phyloP scores from a whole-genome alignment of 35 echinoderm and acorn worm genomes.

The Ophiothrix spiculata region DNA sequence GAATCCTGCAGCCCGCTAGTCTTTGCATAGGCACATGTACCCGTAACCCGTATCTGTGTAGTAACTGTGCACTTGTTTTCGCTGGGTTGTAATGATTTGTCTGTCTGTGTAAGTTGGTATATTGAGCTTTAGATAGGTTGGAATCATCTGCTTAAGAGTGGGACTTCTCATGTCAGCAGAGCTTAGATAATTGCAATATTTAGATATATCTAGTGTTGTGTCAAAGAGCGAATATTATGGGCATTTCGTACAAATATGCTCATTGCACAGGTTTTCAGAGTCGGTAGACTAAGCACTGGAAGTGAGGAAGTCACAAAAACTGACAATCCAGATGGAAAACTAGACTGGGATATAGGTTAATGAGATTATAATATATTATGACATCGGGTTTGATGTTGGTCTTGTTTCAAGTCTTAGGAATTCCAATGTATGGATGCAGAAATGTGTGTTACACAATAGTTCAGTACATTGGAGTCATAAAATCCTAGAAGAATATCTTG shows the following conservation, averaged over 20 bases:
- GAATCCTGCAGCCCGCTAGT: no score
- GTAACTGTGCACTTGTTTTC: no score
- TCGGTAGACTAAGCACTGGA: neutral
- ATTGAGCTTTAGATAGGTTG: no score
- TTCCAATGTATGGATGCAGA: neutral
- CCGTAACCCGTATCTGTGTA: no score
- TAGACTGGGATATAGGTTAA: neutral
- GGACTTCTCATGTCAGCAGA: slow-evolving; percentile 7
- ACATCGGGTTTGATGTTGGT: neutral
- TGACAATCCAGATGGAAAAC: neutral
- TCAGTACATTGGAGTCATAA: neutral
- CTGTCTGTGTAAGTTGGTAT: no score
- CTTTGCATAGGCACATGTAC: no score
- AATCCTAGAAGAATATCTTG: no score
- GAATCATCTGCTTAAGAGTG: no score
- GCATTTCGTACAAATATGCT: neutral
- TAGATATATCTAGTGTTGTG: neutral
- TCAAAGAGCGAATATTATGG: neutral
- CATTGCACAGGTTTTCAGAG: neutral
- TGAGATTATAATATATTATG: neutral
- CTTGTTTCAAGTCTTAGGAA: neutral
- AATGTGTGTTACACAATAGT: neutral
- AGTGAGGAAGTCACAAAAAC: neutral
- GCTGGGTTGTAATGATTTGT: no score
- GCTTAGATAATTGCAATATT: neutral